These are phyloP conservation scores for Tuta absoluta DNA, from an alignment of 2,888 invertebrate genomes.

Conservation along the genomic window DNA sequence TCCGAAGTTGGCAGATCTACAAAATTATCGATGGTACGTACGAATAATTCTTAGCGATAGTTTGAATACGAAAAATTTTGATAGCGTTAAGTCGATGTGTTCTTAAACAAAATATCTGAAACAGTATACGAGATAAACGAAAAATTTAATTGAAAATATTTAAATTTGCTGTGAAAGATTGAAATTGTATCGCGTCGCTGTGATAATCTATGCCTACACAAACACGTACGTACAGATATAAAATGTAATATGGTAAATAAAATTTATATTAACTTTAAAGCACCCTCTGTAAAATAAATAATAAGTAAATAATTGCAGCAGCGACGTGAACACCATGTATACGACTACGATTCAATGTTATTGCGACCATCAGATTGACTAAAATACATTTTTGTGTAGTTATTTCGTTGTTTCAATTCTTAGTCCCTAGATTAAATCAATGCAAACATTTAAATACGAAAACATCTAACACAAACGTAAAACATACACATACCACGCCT, in stretches of 20 bases:
- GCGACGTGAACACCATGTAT: conserved; percentile 75
- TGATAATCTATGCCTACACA: conserved; percentile 25
- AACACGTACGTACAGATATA: conserved; percentile 32
- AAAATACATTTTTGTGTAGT: conserved; percentile 82
- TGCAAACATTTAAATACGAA: not conserved
- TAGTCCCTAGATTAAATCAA: not conserved
- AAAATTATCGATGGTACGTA: conserved; percentile 46
- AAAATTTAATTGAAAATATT: conserved; percentile 63
- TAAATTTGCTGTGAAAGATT: conserved; percentile 60
- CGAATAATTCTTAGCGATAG: conserved; percentile 60
- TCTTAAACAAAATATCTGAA: conserved; percentile 79
- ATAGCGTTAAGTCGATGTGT: conserved; percentile 76
- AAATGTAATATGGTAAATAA: conserved; percentile 13
- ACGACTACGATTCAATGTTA: conserved; percentile 78
- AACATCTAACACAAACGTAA: not conserved
- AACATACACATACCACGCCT: no score
- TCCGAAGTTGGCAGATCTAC: conserved; percentile 38
- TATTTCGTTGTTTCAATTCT: conserved; percentile 55
- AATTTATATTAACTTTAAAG: conserved; percentile 32
- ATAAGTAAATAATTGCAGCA: conserved; percentile 47
- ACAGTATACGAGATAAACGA: conserved; percentile 76
- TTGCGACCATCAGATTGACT: conserved; percentile 77
- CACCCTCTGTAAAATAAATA: conserved; percentile 13
- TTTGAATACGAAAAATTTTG: conserved; percentile 53
- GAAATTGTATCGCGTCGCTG: conserved; percentile 59